phyloP scores from a whole-genome alignment of 2,113 vertebrate species.

The Oreochromis aureus region DNA sequence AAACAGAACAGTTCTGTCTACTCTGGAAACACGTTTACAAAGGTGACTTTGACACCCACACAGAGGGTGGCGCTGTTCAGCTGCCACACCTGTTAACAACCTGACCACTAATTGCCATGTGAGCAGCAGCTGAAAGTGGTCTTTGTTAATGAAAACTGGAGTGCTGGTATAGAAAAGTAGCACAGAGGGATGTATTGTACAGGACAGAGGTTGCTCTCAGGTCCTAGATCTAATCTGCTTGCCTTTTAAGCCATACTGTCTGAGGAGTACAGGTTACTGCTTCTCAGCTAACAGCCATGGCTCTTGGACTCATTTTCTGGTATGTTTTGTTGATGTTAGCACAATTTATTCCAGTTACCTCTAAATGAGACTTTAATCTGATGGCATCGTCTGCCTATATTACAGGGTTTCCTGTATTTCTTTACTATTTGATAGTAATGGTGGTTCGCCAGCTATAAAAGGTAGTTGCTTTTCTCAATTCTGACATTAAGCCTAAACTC shows the following conservation, averaged over 20 bases:
- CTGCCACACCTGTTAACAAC: constrained; percentile 21
- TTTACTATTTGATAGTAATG: neutral
- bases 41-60: neutral
- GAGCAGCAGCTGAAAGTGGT: constrained; percentile 15
- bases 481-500: neutral
- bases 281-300: constrained; percentile 13
- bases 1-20: neutral
- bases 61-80: neutral
- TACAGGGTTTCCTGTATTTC: constrained; percentile 19
- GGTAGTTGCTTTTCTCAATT: neutral
- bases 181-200: neutral
- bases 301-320: constrained; percentile 16
- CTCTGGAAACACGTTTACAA: neutral
- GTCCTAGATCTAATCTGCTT: neutral
- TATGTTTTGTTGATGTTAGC: neutral
- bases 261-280: neutral
- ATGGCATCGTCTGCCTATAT: neutral
- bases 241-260: neutral
- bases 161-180: neutral
- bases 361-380: neutral
- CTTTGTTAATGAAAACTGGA: neutral
- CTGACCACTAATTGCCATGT: neutral
- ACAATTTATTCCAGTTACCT: neutral
- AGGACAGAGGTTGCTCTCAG: neutral
- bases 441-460: neutral